Evolutionary conservation across 2,888 invertebrate genomes (phyloP).

Genomic region (Pelosia muscerda): DNA sequence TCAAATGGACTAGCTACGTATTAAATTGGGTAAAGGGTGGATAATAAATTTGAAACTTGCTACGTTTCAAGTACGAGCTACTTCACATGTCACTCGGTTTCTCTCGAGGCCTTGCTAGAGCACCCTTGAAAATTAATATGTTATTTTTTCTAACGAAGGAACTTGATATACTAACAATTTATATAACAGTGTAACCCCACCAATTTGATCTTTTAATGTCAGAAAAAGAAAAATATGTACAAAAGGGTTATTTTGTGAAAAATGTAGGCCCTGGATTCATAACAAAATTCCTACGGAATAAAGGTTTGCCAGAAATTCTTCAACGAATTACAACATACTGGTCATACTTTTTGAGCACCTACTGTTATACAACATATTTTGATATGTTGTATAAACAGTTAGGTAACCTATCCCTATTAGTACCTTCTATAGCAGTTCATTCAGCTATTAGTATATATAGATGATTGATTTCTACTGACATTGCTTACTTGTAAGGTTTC

Average conservation of each 20-base stretch:
- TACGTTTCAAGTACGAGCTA: conserved; percentile 34
- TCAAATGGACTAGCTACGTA: conserved; percentile 35
- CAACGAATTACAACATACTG: background rate
- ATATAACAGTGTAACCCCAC: background rate
- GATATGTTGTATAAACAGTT: conserved; percentile 1
- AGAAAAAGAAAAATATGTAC: conserved; percentile 16
- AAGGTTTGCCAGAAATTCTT: background rate
- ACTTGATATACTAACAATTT: conserved; percentile 19
- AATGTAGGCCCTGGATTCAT: conserved; percentile 2
- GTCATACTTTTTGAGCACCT: background rate
- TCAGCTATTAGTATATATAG: conserved; percentile 38
- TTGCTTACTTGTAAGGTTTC: conserved; percentile 66
- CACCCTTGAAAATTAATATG: conserved; percentile 36
- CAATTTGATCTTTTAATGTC: background rate
- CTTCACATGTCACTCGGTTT: conserved; percentile 38
- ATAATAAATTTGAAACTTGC: conserved; percentile 50
- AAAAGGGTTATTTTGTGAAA: conserved; percentile 19
- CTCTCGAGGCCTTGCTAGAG: conserved; percentile 35
- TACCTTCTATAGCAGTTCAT: conserved; percentile 17
- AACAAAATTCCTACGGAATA: background rate
- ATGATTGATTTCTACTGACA: conserved; percentile 65
- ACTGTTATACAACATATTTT: no score
- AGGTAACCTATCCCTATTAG: background rate
- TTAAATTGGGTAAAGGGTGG: conserved; percentile 35
- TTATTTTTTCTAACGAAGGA: conserved; percentile 34